Conservation (phyloP, 2,888 invertebrate species). For the Platerodrilus igneus region DNA sequence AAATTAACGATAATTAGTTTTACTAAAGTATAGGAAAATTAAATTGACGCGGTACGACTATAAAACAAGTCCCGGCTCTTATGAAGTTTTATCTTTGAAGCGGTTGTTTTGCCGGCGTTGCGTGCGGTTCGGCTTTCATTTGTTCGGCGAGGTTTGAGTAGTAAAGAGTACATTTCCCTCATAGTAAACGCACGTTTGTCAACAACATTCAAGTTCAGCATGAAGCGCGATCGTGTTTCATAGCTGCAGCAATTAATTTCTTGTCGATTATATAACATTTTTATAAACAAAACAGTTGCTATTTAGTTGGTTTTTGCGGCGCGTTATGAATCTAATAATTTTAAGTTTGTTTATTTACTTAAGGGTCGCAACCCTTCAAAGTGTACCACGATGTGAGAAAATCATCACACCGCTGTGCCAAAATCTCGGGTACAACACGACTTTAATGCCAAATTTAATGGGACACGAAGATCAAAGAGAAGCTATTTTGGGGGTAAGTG, state of each 20-base stretch:
- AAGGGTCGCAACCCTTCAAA: not conserved
- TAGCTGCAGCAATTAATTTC: conserved; percentile 4
- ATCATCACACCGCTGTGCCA: conserved; percentile 76
- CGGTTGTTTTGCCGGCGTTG: conserved; percentile 38
- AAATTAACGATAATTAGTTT: too few species aligned
- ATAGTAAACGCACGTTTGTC: too few species aligned
- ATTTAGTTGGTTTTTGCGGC: not conserved
- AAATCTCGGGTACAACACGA: conserved; percentile 81
- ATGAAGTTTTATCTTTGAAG: conserved; percentile 41
- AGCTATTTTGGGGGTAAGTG: conserved; percentile 71
- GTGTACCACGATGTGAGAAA: conserved; percentile 58
- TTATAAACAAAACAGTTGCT: not conserved
- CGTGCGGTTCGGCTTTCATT: too few species aligned
- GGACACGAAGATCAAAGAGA: conserved; percentile 76
- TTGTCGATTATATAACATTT: not conserved
- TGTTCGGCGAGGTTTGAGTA: conserved; percentile 30
- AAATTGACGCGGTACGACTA: conserved; percentile 29
- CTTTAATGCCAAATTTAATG: conserved; percentile 81
- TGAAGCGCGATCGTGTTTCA: conserved; percentile 22
- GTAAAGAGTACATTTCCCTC: conserved; percentile 3
- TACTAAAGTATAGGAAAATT: conserved; percentile 28
- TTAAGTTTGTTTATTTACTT: conserved; percentile 3
- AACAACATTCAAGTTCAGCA: conserved; percentile 14
- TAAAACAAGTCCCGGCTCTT: conserved; percentile 33
- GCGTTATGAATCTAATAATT: conserved; percentile 1